phyloP scores from a whole-genome alignment of 2,797 vertebrate species.

The Tauraco hartlaubi region DNA sequence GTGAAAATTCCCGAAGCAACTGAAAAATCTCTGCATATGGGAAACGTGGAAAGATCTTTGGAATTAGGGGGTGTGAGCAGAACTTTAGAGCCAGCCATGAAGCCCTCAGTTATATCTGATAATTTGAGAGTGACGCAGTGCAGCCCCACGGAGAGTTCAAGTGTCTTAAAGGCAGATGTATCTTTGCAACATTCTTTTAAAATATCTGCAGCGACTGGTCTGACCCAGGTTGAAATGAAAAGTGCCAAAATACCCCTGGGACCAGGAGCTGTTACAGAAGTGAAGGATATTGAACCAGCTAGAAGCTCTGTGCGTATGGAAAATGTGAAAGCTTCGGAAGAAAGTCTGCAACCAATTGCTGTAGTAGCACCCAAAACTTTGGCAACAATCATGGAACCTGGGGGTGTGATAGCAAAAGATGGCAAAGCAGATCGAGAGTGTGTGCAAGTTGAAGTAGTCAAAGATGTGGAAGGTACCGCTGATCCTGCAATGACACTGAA shows the following conservation, averaged over 20 bases:
- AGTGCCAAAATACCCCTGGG: background rate
- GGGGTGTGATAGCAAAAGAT: background rate
- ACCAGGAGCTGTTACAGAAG: background rate
- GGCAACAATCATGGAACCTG: background rate
- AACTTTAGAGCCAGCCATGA: background rate
- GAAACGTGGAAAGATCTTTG: background rate
- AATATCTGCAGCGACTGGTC: background rate
- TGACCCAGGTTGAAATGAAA: background rate
- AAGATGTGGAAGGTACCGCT: background rate
- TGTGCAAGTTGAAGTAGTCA: background rate
- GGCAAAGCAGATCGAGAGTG: background rate
- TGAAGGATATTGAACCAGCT: background rate
- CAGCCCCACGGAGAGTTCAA: background rate
- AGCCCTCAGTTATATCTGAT: background rate
- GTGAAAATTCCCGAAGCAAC: constrained; percentile 12
- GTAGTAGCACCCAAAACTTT: background rate
- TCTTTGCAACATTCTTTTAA: background rate
- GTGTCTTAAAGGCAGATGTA: background rate
- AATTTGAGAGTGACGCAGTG: background rate
- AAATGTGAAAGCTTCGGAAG: background rate
- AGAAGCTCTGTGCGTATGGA: background rate
- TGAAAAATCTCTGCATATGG: background rate
- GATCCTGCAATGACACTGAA: background rate
- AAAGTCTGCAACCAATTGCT: background rate
- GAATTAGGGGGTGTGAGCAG: background rate